Evolutionary conservation across 2,113 vertebrate species (phyloP), one percentile per base, ranked within the genome.

Genomic region (Callaeas wilsoni): DNA sequence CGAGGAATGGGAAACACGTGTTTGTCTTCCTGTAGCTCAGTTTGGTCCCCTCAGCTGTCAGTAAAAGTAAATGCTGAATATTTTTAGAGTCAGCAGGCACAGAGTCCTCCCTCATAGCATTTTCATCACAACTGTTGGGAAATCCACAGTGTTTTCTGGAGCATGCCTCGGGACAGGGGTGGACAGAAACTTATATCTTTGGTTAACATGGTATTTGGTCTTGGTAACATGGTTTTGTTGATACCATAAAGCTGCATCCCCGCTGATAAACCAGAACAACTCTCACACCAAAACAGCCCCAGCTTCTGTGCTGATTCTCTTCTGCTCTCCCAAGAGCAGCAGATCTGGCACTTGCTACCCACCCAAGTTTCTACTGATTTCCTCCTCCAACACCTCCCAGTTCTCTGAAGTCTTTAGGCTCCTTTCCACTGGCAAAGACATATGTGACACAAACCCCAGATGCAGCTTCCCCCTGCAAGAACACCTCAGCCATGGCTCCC

Each of bases 391-490:
- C 37, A 68, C 12, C 33, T 67, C n/a, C 32, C 62, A 71, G 47
- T 16, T 80, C 41, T 69, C 88, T 33, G 26, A 68, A 17, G 12
- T 17, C 37, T 85, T 76, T 32, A 64, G 52, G n/a, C 13, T 55
- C n/a, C 62, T 89, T 56, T 62, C 37, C 74, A 27, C 18, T 15
- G 57, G 55, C 56, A 64, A 41, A 57, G 42, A 87, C 17, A 57
- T 2, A 35, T 0, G 0, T 29, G 62, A 57, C 52, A 71, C 35
- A 59, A 55, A 75, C n/a, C 4, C 2, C 1, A n/a, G 14, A 0
- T 8, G 4, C 37, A 78, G 25, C 42, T 89, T 47, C 60, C n/a
- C 33, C 4, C 27, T 39, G 9, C 14, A 2, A 79, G 44, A 64
- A 27, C 3, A 0, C 1, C 56, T 84, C 47, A 77, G 75, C 52